These are phyloP conservation scores for Esperia sulphurella DNA, from an alignment of 2,888 invertebrate genomes.

Conservation along the genomic window DNA sequence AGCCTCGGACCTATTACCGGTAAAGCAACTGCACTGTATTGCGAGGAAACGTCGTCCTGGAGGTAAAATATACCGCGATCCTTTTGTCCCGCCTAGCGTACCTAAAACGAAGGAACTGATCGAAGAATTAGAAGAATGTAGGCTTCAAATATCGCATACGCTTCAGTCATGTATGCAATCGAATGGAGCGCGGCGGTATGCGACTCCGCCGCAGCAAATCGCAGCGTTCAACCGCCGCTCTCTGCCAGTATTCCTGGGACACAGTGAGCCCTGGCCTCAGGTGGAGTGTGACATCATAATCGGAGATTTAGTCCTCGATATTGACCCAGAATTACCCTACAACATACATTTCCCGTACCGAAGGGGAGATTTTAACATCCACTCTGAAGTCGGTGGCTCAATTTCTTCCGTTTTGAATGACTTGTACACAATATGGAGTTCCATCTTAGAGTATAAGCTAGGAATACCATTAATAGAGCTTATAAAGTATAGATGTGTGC, in stretches of 20 bases:
- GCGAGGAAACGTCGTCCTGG: slow-evolving; percentile 82
- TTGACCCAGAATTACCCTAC: slow-evolving; percentile 85
- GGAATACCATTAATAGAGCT: slow-evolving; percentile 85
- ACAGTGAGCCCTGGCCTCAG: slow-evolving; percentile 81
- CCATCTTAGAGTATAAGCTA: slow-evolving; percentile 86
- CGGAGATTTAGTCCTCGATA: slow-evolving; percentile 87
- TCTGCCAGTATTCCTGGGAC: slow-evolving; percentile 82
- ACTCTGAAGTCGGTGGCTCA: slow-evolving; percentile 91
- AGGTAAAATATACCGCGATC: slow-evolving; percentile 80
- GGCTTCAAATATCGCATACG: slow-evolving; percentile 90
- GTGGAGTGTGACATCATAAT: slow-evolving; percentile 83
- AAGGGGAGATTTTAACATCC: slow-evolving; percentile 93
- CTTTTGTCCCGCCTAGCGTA: slow-evolving; percentile 82
- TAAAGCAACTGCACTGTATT: slow-evolving; percentile 91
- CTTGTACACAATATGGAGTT: slow-evolving; percentile 92
- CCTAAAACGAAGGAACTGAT: slow-evolving; percentile 83
- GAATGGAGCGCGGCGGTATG: slow-evolving; percentile 88
- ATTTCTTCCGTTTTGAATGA: slow-evolving; percentile 90
- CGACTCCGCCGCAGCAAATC: slow-evolving; percentile 93
- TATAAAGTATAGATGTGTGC: slow-evolving; percentile 89
- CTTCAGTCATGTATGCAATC: slow-evolving; percentile 92
- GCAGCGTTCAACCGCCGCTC: slow-evolving; percentile 92
- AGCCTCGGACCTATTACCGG: slow-evolving; percentile 93
- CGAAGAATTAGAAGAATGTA: slow-evolving; percentile 90
- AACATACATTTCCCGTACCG: slow-evolving; percentile 94